Conservation (phyloP, 1,140 invertebrate species). For the Parapsyche elsis region DNA sequence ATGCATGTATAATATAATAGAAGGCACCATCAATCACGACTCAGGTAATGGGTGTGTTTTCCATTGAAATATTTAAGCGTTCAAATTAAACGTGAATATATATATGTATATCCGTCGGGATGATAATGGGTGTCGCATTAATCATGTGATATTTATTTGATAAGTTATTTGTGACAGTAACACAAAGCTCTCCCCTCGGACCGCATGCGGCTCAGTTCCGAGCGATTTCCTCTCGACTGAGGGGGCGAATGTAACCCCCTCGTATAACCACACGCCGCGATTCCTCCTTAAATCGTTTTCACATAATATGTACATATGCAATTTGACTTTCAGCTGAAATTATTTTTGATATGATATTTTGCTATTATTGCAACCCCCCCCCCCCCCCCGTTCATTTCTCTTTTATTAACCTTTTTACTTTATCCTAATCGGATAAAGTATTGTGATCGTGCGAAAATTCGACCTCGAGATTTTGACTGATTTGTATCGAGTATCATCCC, state of each 20-base stretch:
- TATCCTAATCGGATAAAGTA: too few species aligned
- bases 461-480: too few species aligned
- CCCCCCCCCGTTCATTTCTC: too few species aligned
- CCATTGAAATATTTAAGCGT: conserved; percentile 5
- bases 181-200: conserved; percentile 31
- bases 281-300: not conserved
- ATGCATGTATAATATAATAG: not conserved
- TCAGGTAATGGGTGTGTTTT: conserved; percentile 1
- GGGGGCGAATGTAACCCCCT: conserved; percentile 40
- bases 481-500: too few species aligned
- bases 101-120: not conserved
- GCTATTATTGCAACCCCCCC: too few species aligned
- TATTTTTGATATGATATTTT: not conserved
- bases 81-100: conserved; percentile 6
- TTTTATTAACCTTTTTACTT: too few species aligned
- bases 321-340: not conserved
- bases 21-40: not conserved
- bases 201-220: conserved; percentile 43
- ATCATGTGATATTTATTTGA: conserved; percentile 50
- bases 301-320: not conserved
- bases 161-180: conserved; percentile 46
- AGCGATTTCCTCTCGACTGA: conserved; percentile 43
- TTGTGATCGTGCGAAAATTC: too few species aligned
- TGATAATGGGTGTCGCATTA: conserved; percentile 38
- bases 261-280: not conserved